Percentiles rank a stretch among this genome's conserved stretches.
phyloP scores from a whole-genome alignment of 2,888 invertebrate genomes.

The Carabus problematicus region DNA sequence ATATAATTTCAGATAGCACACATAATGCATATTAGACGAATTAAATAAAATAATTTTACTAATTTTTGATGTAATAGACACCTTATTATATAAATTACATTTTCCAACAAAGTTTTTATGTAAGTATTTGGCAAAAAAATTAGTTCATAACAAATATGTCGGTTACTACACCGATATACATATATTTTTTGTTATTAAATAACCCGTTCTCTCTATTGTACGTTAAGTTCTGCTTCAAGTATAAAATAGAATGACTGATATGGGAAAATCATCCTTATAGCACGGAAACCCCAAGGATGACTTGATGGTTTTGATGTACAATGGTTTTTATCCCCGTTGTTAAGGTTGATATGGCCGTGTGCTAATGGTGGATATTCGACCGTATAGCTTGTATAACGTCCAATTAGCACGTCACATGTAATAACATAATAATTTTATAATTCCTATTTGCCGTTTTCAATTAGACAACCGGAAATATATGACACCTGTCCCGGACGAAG shows the following conservation, averaged over 20 bases:
- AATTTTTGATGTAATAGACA: no score
- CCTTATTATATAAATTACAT: no score
- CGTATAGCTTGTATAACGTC: constrained; percentile 53
- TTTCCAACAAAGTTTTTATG: no score
- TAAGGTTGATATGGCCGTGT: constrained; percentile 49
- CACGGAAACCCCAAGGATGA: constrained; percentile 48
- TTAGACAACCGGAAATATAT: constrained; percentile 54
- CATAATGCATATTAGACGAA: no score
- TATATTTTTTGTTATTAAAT: no score
- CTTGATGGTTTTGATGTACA: constrained; percentile 51
- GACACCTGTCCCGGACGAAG: constrained; percentile 54
- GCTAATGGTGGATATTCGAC: constrained; percentile 50
- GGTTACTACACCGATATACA: no score
- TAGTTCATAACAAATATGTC: no score
- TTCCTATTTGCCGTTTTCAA: constrained; percentile 54
- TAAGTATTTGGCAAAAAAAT: no score
- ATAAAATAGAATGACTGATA: neutral
- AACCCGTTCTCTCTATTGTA: no score
- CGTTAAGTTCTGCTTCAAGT: no score
- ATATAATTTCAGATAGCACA: no score
- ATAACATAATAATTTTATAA: constrained; percentile 55
- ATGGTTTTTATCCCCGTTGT: constrained; percentile 45
- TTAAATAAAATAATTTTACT: no score
- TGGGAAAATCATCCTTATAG: constrained; percentile 27
- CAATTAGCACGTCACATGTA: constrained; percentile 55